Conservation (phyloP, 2,888 invertebrate species). For the Seira musarum region DNA sequence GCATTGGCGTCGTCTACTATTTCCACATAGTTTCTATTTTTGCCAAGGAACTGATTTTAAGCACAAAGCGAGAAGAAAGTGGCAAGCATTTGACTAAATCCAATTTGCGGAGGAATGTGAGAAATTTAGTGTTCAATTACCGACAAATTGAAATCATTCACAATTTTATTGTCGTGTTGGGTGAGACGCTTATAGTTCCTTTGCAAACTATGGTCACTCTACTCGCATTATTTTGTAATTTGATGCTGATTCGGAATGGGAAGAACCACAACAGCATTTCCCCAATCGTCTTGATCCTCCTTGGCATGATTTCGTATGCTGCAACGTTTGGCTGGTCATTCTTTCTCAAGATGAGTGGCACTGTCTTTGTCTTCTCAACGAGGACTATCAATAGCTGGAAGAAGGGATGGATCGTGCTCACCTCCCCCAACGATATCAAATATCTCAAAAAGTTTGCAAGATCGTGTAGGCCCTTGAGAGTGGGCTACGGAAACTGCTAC, state of each 20-base stretch:
- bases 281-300: not conserved
- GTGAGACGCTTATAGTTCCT: not conserved
- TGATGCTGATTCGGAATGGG: constrained; percentile 28
- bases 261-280: not conserved
- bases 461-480: constrained; percentile 19
- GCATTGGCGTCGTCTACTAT: not conserved
- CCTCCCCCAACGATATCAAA: not conserved
- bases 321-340: constrained; percentile 8
- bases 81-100: not conserved
- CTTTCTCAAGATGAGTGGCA: constrained; percentile 2
- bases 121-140: not conserved
- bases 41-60: constrained; percentile 5
- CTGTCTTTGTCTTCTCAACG: not conserved
- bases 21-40: not conserved
- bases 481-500: constrained; percentile 18
- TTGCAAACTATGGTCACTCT: not conserved
- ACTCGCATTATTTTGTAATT: constrained; percentile 17
- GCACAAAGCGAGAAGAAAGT: not conserved
- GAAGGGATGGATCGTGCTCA: not conserved
- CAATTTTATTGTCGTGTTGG: not conserved
- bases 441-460: constrained; percentile 19
- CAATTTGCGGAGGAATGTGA: not conserved
- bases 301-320: not conserved
- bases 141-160: constrained; percentile 12
- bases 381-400: constrained; percentile 21